Conservation (phyloP, 2,888 invertebrate genomes). For the Oscheius myriophilus region DNA sequence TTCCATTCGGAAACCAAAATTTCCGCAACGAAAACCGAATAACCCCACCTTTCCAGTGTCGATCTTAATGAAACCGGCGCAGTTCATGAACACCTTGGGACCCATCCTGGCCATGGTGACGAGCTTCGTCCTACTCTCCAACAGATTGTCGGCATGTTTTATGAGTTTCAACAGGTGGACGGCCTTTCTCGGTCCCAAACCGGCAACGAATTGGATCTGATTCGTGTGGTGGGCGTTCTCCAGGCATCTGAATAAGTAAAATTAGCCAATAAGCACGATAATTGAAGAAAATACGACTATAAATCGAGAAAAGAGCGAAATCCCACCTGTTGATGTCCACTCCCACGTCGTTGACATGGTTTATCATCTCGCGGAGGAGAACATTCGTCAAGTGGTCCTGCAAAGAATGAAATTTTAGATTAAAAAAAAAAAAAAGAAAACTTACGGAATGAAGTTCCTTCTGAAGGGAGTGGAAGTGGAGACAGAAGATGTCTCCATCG, state of each 20-base stretch:
- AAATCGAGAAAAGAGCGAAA: neutral
- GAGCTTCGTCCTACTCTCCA: slow-evolving; percentile 79
- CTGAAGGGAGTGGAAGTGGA: slow-evolving; percentile 87
- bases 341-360: slow-evolving; percentile 86
- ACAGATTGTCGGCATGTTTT: slow-evolving; percentile 57
- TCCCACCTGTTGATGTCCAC: slow-evolving; percentile 47
- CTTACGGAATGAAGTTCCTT: slow-evolving; percentile 56
- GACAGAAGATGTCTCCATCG: slow-evolving; percentile 94
- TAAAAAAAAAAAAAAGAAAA: neutral
- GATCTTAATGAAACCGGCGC: slow-evolving; percentile 98
- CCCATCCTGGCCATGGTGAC: slow-evolving; percentile 96
- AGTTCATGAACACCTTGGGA: slow-evolving; percentile 97
- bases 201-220: slow-evolving; percentile 94
- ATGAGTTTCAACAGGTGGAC: slow-evolving; percentile 72
- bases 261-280: neutral
- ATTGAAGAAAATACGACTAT: too few relatives aligned
- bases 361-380: slow-evolving; percentile 86
- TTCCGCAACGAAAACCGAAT: neutral
- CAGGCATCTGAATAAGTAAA: slow-evolving; percentile 78
- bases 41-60: slow-evolving; percentile 83
- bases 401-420: neutral
- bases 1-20: too few relatives aligned
- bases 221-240: slow-evolving; percentile 84
- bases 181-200: slow-evolving; percentile 93
- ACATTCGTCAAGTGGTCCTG: slow-evolving; percentile 83